Percentiles rank a stretch among this genome's conserved stretches.
These are phyloP conservation scores for Ligdia adustata DNA, from an alignment of 2,888 invertebrate species.

Conservation along the genomic window DNA sequence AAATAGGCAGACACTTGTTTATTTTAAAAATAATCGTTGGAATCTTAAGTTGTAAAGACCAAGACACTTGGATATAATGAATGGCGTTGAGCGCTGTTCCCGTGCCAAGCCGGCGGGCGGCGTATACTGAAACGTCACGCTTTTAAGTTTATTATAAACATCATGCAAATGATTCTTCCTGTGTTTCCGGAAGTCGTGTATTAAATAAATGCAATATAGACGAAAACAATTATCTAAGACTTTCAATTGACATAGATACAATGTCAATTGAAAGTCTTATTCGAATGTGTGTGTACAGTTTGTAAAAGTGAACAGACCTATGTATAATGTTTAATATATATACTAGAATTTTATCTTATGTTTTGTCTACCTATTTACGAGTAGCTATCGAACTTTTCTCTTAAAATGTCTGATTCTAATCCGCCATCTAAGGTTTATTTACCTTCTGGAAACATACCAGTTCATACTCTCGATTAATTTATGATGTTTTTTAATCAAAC, in stretches of 20 bases:
- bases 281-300: too few relatives aligned
- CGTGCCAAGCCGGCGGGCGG: conserved; percentile 28
- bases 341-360: too few relatives aligned
- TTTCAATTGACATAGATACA: too few relatives aligned
- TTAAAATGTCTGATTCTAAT: too few relatives aligned
- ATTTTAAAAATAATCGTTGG: too few relatives aligned
- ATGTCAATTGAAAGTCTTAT: too few relatives aligned
- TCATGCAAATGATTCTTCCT: background rate
- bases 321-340: too few relatives aligned
- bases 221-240: too few relatives aligned
- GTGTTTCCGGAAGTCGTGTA: conserved; percentile 18
- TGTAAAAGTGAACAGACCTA: too few relatives aligned
- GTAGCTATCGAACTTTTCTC: background rate
- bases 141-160: conserved; percentile 17
- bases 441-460: background rate
- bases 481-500: conserved; percentile 24
- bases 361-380: background rate
- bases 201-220: background rate
- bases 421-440: conserved; percentile 2
- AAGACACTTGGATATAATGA: conserved; percentile 29
- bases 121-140: conserved; percentile 20
- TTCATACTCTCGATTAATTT: conserved; percentile 12
- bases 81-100: conserved; percentile 14
- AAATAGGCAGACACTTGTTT: too few relatives aligned
- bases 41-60: too few relatives aligned